Evolutionary conservation across 2,888 invertebrate species (phyloP), one percentile per base, ranked within the genome.

Genomic region (Diaprepes abbreviatus): DNA sequence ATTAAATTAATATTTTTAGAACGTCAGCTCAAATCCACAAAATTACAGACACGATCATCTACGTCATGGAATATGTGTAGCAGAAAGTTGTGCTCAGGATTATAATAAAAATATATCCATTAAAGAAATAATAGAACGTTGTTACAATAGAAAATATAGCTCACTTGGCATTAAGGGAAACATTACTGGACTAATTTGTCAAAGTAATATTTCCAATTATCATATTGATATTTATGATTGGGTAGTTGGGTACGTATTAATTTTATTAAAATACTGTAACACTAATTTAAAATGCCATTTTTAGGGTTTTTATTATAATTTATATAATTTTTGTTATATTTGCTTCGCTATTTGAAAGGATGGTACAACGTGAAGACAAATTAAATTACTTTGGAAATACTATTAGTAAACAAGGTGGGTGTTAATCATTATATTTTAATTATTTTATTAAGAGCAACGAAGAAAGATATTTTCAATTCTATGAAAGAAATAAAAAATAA

Each of bases 21-120:
- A 78, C 71, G 65, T 79, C 1, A 78, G 72, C 57, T 72, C 66
- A 1, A 71, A 75, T 66, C 72, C 74, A 6, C 73, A 71, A 43
- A 79, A 80, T 63, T 82, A 79, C 36, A 74, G 78, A 50, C 82
- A 82, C 36, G 81, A 80, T 70, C 43, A 66, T 16, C 71, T 82
- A 19, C 70, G 81, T 54, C 79, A 80, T 68, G 79, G 80, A 10
- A 75, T 81, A 36, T 82, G 82, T 59, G 71, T 81, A 9, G 72
- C 76, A 24, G 60, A 74, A 45, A 71, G 72, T 6, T 81, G 81
- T 64, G 74, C 76, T 3, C 28, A 57, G 28, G 28, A 59, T 48
- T 57, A 69, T 19, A 19, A 43, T 48, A 52, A 17, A 7, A 12
- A 52, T 9, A 36, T 10, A 16, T 7, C 60, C 4, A 31, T 50